phyloP scores from a whole-genome alignment of 1,140 invertebrate genomes.

The Neodiprion fabricii region DNA sequence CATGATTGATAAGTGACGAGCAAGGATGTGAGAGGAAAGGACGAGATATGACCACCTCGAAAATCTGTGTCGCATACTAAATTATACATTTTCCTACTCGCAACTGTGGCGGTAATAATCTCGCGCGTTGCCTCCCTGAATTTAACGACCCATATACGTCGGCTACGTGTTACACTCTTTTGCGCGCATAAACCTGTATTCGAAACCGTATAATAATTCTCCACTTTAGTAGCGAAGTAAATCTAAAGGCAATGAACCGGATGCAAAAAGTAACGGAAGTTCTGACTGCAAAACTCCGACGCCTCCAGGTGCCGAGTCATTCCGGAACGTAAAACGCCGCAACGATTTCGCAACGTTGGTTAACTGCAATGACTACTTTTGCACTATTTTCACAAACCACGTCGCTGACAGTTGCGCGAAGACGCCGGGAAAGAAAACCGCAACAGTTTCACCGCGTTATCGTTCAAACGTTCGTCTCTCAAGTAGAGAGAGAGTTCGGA shows the following conservation, averaged over 20 bases:
- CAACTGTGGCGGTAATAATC: background rate
- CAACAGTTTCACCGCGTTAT: background rate
- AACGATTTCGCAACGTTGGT: background rate
- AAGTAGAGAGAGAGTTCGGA: background rate
- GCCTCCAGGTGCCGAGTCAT: background rate
- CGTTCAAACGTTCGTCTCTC: background rate
- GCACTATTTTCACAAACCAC: background rate
- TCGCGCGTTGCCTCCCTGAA: background rate
- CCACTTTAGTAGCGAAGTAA: too few relatives aligned
- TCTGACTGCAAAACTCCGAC: background rate
- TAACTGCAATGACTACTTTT: background rate
- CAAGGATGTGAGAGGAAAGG: background rate
- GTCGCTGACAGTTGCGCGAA: background rate
- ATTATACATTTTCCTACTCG: background rate
- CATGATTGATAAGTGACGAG: background rate
- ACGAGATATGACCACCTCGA: background rate
- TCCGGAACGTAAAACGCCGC: background rate
- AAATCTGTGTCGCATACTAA: background rate
- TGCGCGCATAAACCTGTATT: background rate
- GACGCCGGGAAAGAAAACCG: background rate
- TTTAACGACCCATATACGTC: slow-evolving; percentile 4
- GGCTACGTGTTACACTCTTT: background rate
- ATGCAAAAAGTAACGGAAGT: too few relatives aligned
- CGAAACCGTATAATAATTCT: too few relatives aligned
- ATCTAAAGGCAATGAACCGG: too few relatives aligned